These are phyloP conservation scores for Augiades crinisus DNA, from an alignment of 2,888 invertebrate genomes.

Conservation along the genomic window DNA sequence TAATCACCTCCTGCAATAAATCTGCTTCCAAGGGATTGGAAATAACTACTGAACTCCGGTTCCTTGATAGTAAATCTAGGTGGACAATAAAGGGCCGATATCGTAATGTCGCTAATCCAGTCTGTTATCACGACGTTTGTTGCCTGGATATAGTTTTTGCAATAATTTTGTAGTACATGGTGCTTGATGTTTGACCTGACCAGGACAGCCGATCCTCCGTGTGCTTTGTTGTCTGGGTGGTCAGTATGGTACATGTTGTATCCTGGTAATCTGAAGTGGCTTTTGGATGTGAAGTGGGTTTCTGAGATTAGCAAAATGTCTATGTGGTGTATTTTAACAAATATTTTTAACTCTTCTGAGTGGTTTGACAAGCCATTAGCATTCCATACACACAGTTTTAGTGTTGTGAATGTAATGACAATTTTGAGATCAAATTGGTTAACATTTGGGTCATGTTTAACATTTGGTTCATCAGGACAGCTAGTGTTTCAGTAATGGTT, in stretches of 20 bases:
- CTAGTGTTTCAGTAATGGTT: slow-evolving; percentile 25
- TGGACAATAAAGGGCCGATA: no score
- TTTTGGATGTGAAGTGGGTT: slow-evolving; percentile 16
- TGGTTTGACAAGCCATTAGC: slow-evolving; percentile 25
- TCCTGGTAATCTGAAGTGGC: not conserved
- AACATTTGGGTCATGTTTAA: slow-evolving; percentile 20
- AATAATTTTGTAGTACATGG: not conserved
- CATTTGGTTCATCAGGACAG: slow-evolving; percentile 15
- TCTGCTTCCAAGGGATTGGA: slow-evolving; percentile 1
- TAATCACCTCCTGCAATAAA: slow-evolving; percentile 19
- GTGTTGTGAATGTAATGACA: slow-evolving; percentile 9
- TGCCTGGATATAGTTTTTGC: slow-evolving; percentile 2
- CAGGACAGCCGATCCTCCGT: not conserved
- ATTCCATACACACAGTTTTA: slow-evolving; percentile 22
- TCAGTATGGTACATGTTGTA: slow-evolving; percentile 12
- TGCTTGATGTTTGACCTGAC: not conserved
- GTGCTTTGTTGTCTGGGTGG: not conserved
- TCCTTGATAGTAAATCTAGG: no score
- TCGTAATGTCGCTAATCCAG: not conserved
- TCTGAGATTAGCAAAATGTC: slow-evolving; percentile 14
- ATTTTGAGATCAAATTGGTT: no score
- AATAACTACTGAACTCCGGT: no score
- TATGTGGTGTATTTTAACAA: slow-evolving; percentile 8
- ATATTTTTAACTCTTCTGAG: slow-evolving; percentile 10
- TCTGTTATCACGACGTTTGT: slow-evolving; percentile 4